Conservation (phyloP, 2,888 invertebrate species). For the Lutraria lutraria region DNA sequence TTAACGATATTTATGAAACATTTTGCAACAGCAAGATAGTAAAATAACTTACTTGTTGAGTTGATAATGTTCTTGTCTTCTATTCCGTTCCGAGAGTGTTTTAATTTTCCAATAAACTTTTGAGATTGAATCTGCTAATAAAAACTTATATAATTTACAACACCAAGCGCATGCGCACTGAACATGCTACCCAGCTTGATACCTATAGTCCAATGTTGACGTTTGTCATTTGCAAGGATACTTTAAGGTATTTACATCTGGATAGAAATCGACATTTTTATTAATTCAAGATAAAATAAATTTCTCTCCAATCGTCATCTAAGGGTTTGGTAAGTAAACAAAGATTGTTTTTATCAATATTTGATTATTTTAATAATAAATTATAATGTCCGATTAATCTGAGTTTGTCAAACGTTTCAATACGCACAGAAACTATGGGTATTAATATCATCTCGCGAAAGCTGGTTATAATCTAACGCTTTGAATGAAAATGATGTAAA, state of each 20-base stretch:
- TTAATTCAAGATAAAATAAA: constrained; percentile 5
- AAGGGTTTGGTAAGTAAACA: not conserved
- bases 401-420: not conserved
- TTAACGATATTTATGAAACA: no score
- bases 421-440: not conserved
- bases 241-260: not conserved
- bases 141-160: not conserved
- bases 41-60: not conserved
- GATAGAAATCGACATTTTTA: not conserved
- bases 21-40: not conserved
- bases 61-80: not conserved
- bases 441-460: not conserved
- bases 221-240: not conserved
- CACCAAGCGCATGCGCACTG: not conserved
- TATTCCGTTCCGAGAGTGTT: not conserved
- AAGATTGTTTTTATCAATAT: constrained; percentile 9
- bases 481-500: constrained; percentile 13
- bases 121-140: not conserved
- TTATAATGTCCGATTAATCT: not conserved
- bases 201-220: not conserved
- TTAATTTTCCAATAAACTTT: not conserved
- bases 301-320: not conserved
- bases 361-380: not conserved
- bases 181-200: not conserved
- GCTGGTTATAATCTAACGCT: not conserved